These are phyloP conservation scores for Selenia dentaria DNA, from an alignment of 2,888 invertebrate genomes.

Conservation along the genomic window DNA sequence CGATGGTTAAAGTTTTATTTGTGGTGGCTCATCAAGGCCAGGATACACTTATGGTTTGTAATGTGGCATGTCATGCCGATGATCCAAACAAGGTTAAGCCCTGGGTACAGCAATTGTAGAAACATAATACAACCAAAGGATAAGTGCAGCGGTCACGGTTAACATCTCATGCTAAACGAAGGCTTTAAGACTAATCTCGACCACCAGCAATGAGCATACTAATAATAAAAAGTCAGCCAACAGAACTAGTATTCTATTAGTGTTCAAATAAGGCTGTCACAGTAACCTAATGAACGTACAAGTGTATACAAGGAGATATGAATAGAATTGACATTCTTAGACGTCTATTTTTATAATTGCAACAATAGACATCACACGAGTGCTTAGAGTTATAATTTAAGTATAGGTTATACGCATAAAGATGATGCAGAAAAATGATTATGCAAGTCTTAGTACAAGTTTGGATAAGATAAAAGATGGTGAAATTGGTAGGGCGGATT, in stretches of 20 bases:
- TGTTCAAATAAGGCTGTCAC: constrained; percentile 35
- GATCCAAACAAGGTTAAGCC: constrained; percentile 71
- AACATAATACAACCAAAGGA: constrained; percentile 58
- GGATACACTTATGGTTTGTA: constrained; percentile 59
- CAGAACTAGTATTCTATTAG: constrained; percentile 36
- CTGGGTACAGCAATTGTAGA: constrained; percentile 58
- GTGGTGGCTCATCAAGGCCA: constrained; percentile 44
- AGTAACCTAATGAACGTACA: constrained; percentile 30
- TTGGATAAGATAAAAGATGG: no score
- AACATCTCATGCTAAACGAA: constrained; percentile 65
- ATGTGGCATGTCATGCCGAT: constrained; percentile 58
- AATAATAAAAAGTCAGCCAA: constrained; percentile 40
- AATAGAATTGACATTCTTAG: constrained; percentile 11
- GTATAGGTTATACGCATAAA: no score
- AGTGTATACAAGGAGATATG: constrained; percentile 24
- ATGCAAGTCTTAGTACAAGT: no score
- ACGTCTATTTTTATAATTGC: neutral
- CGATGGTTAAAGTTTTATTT: no score
- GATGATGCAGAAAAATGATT: no score
- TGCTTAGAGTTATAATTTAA: no score
- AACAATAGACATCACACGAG: no score
- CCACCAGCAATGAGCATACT: constrained; percentile 55
- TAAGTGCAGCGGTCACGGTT: constrained; percentile 69
- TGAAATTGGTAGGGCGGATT: no score
- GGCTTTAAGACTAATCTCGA: constrained; percentile 55